Conservation (phyloP, 2,113 vertebrate genomes). For the Dasyprocta punctata region DNA sequence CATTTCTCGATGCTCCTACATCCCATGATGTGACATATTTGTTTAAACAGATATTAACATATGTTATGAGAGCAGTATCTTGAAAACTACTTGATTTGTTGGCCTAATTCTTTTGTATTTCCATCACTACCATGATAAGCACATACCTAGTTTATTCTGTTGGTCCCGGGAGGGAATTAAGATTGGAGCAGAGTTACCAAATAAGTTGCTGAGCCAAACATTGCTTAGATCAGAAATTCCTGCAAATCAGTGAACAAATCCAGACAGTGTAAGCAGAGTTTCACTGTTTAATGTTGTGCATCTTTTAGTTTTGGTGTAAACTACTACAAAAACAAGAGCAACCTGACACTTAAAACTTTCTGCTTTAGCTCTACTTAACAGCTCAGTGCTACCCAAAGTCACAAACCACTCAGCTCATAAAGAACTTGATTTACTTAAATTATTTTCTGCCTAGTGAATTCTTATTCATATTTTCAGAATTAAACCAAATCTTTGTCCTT, state of each 20-base stretch:
- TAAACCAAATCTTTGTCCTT: conserved; percentile 6
- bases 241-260: background rate
- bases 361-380: background rate
- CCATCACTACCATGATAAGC: background rate
- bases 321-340: background rate
- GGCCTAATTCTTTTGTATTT: background rate
- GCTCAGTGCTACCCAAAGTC: background rate
- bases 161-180: background rate
- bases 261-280: background rate
- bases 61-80: background rate
- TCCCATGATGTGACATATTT: background rate
- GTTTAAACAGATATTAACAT: background rate
- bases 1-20: background rate
- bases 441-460: background rate
- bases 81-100: background rate
- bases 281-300: background rate
- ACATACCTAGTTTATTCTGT: background rate
- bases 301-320: background rate
- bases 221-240: background rate
- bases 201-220: background rate
- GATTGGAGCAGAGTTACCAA: background rate
- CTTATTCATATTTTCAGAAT: background rate
- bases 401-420: background rate
- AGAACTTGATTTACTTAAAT: background rate
- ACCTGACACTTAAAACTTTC: background rate